phyloP scores from a whole-genome alignment of 2,888 invertebrate species.

The Ochropleura plecta region DNA sequence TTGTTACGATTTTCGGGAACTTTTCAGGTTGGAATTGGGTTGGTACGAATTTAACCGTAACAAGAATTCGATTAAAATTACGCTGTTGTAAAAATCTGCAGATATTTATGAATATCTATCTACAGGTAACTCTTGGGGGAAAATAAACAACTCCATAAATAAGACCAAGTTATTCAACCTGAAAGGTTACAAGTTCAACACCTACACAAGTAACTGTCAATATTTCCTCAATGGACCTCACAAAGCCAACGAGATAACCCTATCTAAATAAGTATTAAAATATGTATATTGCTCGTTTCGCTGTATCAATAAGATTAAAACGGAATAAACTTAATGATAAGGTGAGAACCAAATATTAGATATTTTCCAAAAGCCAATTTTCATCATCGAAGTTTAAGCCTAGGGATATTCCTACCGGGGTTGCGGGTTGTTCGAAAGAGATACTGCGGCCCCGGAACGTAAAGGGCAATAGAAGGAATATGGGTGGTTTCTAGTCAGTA shows the following conservation, averaged over 20 bases:
- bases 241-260: conserved; percentile 17
- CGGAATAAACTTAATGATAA: conserved; percentile 19
- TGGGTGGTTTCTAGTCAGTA: too few species aligned
- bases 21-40: neutral
- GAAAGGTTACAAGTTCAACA: conserved; percentile 9
- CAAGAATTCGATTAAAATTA: neutral
- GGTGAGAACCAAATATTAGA: neutral
- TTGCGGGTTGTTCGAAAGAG: too few species aligned
- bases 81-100: neutral
- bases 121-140: neutral
- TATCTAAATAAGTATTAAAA: conserved; percentile 9
- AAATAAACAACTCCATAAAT: neutral
- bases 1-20: conserved; percentile 25
- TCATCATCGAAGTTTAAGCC: neutral
- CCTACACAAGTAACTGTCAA: conserved; percentile 13
- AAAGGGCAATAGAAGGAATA: too few species aligned
- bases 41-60: neutral
- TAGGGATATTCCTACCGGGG: neutral
- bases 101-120: neutral
- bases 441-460: too few species aligned
- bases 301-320: conserved; percentile 22
- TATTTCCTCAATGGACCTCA: conserved; percentile 24
- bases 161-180: conserved; percentile 1
- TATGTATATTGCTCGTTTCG: neutral
- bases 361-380: neutral